Evolutionary conservation across 2,797 vertebrate genomes (phyloP).

Genomic region (Rhincodon typus): DNA sequence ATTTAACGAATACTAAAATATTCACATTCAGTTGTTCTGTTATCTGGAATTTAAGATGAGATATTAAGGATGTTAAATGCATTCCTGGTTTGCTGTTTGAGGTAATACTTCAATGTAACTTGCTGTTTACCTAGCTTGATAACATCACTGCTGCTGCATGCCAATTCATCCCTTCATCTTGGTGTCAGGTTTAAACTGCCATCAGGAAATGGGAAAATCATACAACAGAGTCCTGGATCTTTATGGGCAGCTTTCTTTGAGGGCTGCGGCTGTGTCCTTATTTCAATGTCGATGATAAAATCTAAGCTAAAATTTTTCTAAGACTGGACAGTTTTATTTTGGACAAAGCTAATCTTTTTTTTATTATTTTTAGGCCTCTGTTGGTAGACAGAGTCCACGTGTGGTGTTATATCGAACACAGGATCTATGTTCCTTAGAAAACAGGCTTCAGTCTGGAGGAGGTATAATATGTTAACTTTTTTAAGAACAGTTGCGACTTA

Average conservation of each 20-base stretch:
- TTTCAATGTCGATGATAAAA: neutral
- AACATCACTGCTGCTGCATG: neutral
- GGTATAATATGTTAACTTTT: conserved; percentile 46
- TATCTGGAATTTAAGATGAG: neutral
- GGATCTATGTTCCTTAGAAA: conserved; percentile 54
- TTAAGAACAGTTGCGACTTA: neutral
- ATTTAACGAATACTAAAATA: neutral
- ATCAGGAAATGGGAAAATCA: neutral
- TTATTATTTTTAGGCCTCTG: conserved; percentile 51
- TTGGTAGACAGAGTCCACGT: conserved; percentile 58
- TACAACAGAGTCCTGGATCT: neutral
- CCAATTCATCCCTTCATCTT: neutral
- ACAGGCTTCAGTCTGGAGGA: conserved; percentile 55
- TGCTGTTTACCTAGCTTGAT: neutral
- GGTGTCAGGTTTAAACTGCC: neutral
- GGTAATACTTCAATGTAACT: neutral
- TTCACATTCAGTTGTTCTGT: neutral
- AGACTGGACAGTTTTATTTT: neutral
- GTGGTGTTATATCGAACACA: conserved; percentile 52
- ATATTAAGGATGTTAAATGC: neutral
- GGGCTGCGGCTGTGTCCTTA: too few species aligned
- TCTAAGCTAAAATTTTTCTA: neutral
- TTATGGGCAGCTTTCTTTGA: neutral
- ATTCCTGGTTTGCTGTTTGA: neutral
- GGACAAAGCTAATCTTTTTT: conserved; percentile 42